These are phyloP conservation scores for Zaprionus nigranus DNA, from an alignment of 1,140 invertebrate species.

Conservation along the genomic window DNA sequence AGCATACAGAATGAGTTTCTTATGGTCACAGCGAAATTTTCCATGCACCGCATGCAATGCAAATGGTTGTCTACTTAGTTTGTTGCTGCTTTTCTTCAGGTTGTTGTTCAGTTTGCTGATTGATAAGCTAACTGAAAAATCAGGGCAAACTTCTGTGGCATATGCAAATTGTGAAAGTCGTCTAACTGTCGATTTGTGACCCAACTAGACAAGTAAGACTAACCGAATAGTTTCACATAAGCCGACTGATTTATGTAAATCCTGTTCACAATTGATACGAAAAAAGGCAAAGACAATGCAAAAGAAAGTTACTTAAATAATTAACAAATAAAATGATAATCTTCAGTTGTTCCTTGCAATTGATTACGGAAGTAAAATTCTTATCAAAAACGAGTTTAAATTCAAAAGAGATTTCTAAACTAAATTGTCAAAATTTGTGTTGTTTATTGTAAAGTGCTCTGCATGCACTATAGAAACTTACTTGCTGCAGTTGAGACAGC, in stretches of 20 bases:
- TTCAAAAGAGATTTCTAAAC: neutral
- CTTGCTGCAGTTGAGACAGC: slow-evolving; percentile 7
- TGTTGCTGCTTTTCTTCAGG: neutral
- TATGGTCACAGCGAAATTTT: slow-evolving; percentile 47
- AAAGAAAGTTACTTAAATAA: neutral
- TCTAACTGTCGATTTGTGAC: slow-evolving; percentile 68
- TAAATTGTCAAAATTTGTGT: too few species aligned
- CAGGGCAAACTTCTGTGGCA: slow-evolving; percentile 65
- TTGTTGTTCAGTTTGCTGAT: slow-evolving; percentile 25
- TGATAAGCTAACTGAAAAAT: slow-evolving; percentile 58
- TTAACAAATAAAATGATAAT: neutral
- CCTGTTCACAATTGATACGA: slow-evolving; percentile 46
- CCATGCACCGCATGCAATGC: slow-evolving; percentile 17
- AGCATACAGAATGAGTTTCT: slow-evolving; percentile 47
- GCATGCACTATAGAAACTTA: neutral
- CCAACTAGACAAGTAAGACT: slow-evolving; percentile 35
- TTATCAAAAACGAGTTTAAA: neutral
- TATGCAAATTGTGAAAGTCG: slow-evolving; percentile 70
- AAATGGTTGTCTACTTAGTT: slow-evolving; percentile 4
- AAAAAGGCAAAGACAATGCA: neutral
- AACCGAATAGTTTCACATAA: slow-evolving; percentile 20
- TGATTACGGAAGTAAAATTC: neutral
- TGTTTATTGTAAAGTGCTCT: too few species aligned
- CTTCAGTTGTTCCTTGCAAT: neutral
- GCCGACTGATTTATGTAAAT: slow-evolving; percentile 59